phyloP scores from a whole-genome alignment of 2,797 vertebrate species.

The Otolemur crassicaudatus region DNA sequence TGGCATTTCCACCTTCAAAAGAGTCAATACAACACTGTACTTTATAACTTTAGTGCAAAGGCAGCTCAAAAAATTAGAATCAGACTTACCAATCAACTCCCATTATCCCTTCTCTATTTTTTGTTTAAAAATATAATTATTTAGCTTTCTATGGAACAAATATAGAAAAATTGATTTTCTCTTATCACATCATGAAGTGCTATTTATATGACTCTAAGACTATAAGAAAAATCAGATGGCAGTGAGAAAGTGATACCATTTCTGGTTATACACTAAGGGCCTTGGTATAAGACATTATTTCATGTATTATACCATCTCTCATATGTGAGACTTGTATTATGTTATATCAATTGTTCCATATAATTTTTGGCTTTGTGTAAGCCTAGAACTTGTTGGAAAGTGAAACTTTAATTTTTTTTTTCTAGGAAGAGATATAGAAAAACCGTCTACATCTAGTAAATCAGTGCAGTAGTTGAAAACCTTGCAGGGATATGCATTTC shows the following conservation, averaged over 20 bases:
- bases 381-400: background rate
- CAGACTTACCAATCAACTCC: background rate
- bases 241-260: background rate
- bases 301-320: no score
- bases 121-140: background rate
- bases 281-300: no score
- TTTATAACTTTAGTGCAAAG: conserved; percentile 23
- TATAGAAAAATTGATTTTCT: conserved; percentile 12
- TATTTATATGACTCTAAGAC: background rate
- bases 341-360: background rate
- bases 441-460: background rate
- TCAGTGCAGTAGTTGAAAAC: background rate
- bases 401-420: no score
- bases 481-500: background rate
- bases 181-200: conserved; percentile 33
- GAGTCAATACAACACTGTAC: background rate
- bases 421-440: background rate
- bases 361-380: conserved; percentile 58
- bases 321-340: background rate
- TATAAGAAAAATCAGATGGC: background rate
- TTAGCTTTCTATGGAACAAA: background rate
- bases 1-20: background rate
- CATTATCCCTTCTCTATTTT: background rate
- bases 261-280: conserved; percentile 2
- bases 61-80: conserved; percentile 7